A percentile compares a stretch with the other conserved stretches of the same genome.
Conservation (phyloP, 2,797 vertebrate species). For the Pogonophryne albipinna region DNA sequence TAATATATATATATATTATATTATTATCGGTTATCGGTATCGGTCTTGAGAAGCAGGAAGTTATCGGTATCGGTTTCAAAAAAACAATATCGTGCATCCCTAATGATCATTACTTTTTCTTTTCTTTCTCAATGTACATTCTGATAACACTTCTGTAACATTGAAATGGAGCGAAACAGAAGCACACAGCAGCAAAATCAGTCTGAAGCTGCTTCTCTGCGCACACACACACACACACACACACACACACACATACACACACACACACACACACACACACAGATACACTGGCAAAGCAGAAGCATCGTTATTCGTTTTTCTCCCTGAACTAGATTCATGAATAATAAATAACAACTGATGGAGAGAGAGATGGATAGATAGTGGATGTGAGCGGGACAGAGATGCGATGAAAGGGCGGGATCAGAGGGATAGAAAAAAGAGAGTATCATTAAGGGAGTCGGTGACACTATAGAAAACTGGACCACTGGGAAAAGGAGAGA, state of each 20-base stretch:
- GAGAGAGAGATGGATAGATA: constrained; percentile 48
- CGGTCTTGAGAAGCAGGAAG: no score
- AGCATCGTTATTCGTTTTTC: constrained; percentile 51
- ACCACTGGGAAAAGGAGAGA: constrained; percentile 21
- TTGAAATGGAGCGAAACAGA: no score
- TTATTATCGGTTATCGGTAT: no score
- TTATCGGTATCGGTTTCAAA: no score
- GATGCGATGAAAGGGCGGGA: constrained; percentile 34
- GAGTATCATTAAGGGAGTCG: constrained; percentile 20
- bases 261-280: no score
- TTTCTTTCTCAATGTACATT: no score
- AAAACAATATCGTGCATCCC: no score
- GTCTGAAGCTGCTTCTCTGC: constrained; percentile 25
- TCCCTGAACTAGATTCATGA: constrained; percentile 63
- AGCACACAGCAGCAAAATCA: not conserved
- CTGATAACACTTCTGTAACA: no score
- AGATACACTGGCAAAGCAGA: constrained; percentile 24
- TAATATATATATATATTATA: no score
- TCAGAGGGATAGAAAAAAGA: constrained; percentile 17
- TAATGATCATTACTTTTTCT: no score
- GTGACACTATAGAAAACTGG: constrained; percentile 37
- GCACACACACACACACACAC: no score
- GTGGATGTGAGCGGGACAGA: constrained; percentile 27
- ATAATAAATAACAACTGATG: constrained; percentile 63
- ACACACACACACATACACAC: constrained; percentile 19